Evolutionary conservation across 1,140 invertebrate species (phyloP).

Genomic region (Dendroctonus ponderosae): DNA sequence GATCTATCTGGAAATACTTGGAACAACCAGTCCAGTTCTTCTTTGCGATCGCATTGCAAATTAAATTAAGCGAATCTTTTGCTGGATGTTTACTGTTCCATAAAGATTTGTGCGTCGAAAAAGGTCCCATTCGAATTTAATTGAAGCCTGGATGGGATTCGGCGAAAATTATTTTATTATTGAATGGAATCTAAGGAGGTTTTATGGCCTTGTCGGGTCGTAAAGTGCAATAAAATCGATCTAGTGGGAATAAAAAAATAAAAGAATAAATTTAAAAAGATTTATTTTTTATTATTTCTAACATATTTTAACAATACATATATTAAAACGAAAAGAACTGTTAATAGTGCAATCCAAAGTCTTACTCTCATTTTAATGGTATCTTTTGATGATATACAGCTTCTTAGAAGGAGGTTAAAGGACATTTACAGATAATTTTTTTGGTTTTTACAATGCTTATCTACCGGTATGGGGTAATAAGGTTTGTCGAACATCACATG

Average conservation of each 20-base stretch:
- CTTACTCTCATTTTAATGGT: slow-evolving; percentile 31
- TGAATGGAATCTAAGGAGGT: slow-evolving; percentile 1
- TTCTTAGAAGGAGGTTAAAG: not conserved
- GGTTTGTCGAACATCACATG: not conserved
- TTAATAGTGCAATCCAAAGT: slow-evolving; percentile 33
- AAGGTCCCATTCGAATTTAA: not conserved
- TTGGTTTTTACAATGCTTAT: slow-evolving; percentile 6
- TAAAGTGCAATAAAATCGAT: slow-evolving; percentile 3
- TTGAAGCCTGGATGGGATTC: not conserved
- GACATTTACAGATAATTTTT: slow-evolving; percentile 19
- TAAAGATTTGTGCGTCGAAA: no score
- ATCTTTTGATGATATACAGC: slow-evolving; percentile 14
- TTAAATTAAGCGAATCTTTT: no score
- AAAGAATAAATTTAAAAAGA: slow-evolving; percentile 22
- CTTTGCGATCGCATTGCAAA: no score
- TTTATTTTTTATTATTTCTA: slow-evolving; percentile 32
- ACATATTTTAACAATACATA: slow-evolving; percentile 33
- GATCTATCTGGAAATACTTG: no score
- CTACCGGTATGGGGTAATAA: not conserved
- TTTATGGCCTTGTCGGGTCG: not conserved
- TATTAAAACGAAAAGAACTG: slow-evolving; percentile 28
- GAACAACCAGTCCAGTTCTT: no score
- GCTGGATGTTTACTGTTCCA: no score
- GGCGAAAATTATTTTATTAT: not conserved
- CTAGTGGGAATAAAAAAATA: not conserved